Evolutionary conservation across 2,113 vertebrate species (phyloP).

Genomic region (Cyprinodon tularosa): DNA sequence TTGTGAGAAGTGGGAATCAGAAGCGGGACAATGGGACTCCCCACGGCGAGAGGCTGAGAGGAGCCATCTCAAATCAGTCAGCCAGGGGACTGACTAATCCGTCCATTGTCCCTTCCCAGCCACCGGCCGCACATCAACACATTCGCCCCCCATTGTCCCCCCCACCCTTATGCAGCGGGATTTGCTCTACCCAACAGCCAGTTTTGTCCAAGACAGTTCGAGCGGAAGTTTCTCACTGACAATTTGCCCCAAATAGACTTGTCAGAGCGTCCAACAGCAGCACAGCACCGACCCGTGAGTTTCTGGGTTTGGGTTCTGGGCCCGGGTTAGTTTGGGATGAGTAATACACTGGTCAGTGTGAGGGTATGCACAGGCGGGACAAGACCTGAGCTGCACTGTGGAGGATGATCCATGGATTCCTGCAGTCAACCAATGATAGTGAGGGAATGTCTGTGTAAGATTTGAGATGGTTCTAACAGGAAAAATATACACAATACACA

Average conservation of each 20-base stretch:
- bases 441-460: background rate
- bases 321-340: conserved; percentile 11
- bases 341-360: conserved; percentile 6
- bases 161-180: conserved; percentile 96
- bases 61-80: conserved; percentile 98
- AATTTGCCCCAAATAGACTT: conserved; percentile 99
- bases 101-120: conserved; percentile 96
- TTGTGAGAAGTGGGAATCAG: conserved; percentile 99
- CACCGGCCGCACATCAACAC: conserved; percentile 97
- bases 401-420: background rate
- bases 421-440: background rate
- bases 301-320: conserved; percentile 65
- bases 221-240: conserved; percentile 99
- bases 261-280: conserved; percentile 90
- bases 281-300: conserved; percentile 67
- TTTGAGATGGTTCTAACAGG: background rate
- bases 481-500: background rate
- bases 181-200: conserved; percentile 99
- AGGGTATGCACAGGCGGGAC: conserved; percentile 14
- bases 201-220: conserved; percentile 99
- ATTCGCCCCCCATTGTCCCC: conserved; percentile 96
- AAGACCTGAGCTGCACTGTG: background rate
- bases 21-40: conserved; percentile 98
- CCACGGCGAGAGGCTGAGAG: conserved; percentile 96
- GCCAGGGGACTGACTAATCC: conserved; percentile 99